Conservation (phyloP, 2,797 vertebrate genomes). For the Sternotherus odoratus region DNA sequence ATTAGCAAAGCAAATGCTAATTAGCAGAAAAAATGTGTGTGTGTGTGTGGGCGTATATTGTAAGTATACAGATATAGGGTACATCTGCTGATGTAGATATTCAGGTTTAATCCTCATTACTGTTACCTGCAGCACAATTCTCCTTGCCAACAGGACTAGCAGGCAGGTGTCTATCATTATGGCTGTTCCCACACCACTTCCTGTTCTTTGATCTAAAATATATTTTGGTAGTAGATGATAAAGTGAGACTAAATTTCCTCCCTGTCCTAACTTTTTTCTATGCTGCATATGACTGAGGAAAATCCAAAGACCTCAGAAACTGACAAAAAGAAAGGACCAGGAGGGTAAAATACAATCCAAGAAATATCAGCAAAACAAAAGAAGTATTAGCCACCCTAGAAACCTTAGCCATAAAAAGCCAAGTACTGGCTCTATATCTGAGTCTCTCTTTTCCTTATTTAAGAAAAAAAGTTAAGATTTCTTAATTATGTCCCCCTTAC, state of each 20-base stretch:
- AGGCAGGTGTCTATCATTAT: not conserved
- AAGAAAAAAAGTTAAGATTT: not conserved
- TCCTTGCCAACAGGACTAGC: not conserved
- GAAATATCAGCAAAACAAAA: not conserved
- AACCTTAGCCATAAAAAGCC: not conserved
- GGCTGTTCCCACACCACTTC: not conserved
- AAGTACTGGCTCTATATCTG: not conserved
- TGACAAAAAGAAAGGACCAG: not conserved
- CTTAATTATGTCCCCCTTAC: not conserved
- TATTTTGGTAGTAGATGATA: not conserved
- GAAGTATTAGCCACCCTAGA: not conserved
- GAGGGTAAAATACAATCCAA: not conserved
- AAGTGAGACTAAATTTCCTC: not conserved
- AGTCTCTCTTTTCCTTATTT: not conserved
- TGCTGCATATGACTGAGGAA: not conserved
- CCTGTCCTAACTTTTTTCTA: not conserved
- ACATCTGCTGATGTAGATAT: not conserved
- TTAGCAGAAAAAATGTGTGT: not conserved
- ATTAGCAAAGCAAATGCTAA: constrained; percentile 34
- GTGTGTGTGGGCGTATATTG: not conserved
- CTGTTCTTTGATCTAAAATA: not conserved
- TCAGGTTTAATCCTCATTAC: not conserved
- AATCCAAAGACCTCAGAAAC: not conserved
- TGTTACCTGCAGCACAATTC: not conserved
- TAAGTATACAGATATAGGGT: not conserved